Base-by-base conservation (phyloP, 1,140 invertebrate species). In the Psilanteris sp. region DNA sequence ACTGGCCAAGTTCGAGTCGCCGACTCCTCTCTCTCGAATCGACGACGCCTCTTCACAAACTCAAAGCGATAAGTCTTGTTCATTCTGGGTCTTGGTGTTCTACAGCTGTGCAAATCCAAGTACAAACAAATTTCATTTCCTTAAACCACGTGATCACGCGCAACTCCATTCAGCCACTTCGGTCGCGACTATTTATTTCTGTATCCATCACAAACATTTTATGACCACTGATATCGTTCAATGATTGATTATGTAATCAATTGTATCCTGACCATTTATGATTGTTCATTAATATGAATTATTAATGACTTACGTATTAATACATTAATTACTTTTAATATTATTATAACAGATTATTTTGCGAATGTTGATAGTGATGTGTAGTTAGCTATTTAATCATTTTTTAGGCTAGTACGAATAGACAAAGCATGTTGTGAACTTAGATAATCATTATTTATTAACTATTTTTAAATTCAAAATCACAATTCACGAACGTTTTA, bases 401-500 rank as follows among this genome's bases (percentile, higher is more conserved):
- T 72, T 7, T 76, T 11, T 76, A 72, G 67, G 67, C 24, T 80
- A 78, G 78, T 78, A 57, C 76, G 68, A 75, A 61, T 82, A 82
- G 71, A 76, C 74, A 52, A 81, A 73, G 81, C 81, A 82, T 82
- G 80, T 79, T 80, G n/a, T n/a, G n/a, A 67, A 71, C 22, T 80
- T 77, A 79, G 77, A 77, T 78, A 64, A 44, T 76, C 72, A 48
- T 79, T 82, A 68, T 74, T 75, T 77, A 77, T 79, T 79, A 74
- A 68, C 52, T 67, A 72, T 57, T 79, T 73, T 80, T 75, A 72
- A 68, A n/a, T 66, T 52, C 41, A 39, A 48, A 59, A 46, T 27
- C 16, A 67, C 39, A 62, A 68, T 78, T 61, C 10, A 61, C 75
- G 55, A 62, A 72, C 59, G 46, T 43, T 75, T 75, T 36, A 62